A percentile compares a stretch with the other conserved stretches of the same genome.
phyloP scores from a whole-genome alignment of 2,113 vertebrate species.

The Triplophysa rosa region DNA sequence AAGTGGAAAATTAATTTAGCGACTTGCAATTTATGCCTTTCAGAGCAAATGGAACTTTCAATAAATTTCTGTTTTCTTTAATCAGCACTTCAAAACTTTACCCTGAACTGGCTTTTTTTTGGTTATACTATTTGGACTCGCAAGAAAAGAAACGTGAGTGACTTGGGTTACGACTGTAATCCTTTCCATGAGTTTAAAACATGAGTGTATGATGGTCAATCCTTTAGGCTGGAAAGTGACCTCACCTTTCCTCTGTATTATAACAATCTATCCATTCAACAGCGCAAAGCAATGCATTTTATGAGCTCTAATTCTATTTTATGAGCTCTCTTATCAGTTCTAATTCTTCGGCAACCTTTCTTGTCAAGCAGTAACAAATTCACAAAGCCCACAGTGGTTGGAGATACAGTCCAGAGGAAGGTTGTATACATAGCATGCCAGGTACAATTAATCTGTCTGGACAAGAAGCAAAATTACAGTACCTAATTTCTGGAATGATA shows the following conservation, averaged over 20 bases:
- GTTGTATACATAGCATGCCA: background rate
- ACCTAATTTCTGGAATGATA: background rate
- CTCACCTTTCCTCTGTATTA: background rate
- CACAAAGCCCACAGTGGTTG: slow-evolving; percentile 29
- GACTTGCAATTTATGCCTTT: background rate
- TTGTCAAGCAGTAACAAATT: slow-evolving; percentile 43
- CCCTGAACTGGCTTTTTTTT: background rate
- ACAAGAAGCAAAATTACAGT: background rate
- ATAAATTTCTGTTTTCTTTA: background rate
- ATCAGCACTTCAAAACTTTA: background rate
- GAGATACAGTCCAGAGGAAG: slow-evolving; percentile 54
- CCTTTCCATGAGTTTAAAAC: slow-evolving; percentile 3
- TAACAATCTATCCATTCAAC: slow-evolving; percentile 15
- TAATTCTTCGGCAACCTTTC: slow-evolving; percentile 45
- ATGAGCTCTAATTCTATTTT: slow-evolving; percentile 43
- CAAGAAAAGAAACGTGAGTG: background rate
- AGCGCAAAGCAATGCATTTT: slow-evolving; percentile 50
- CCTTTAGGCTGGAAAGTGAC: background rate
- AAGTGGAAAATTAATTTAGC: background rate
- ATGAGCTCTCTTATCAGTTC: slow-evolving; percentile 64
- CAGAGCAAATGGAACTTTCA: slow-evolving; percentile 20
- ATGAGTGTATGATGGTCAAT: slow-evolving; percentile 9
- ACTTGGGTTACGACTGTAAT: background rate
- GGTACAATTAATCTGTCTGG: background rate
- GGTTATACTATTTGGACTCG: slow-evolving; percentile 2